phyloP scores from a whole-genome alignment of 2,113 vertebrate genomes.

The Antechinus stuartii region DNA sequence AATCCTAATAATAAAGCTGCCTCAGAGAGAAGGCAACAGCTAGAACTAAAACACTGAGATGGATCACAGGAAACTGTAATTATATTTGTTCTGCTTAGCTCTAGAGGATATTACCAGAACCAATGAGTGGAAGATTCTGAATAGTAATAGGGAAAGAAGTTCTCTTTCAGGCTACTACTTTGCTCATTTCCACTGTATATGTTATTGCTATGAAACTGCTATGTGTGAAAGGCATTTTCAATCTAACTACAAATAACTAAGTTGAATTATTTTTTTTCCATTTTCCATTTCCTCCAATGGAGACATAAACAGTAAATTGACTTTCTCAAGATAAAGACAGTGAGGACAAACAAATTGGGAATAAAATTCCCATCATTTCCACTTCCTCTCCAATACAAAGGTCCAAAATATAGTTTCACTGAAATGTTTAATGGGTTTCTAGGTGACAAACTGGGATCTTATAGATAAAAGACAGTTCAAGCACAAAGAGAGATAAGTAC shows the following conservation, averaged over 20 bases:
- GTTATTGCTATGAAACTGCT: neutral
- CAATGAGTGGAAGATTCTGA: neutral
- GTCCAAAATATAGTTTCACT: conserved; percentile 15
- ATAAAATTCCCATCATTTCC: neutral
- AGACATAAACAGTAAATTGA: conserved; percentile 45
- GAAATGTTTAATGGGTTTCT: conserved; percentile 45
- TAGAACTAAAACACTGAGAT: neutral
- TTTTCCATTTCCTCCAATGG: conserved; percentile 33
- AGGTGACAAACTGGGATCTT: conserved; percentile 44
- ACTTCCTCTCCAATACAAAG: neutral
- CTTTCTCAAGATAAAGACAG: conserved; percentile 24
- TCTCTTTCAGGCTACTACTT: neutral
- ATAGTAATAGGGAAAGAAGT: neutral
- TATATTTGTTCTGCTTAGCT: neutral
- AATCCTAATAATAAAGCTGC: neutral
- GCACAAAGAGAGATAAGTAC: conserved; percentile 11
- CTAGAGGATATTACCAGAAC: neutral
- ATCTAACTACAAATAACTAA: conserved; percentile 27
- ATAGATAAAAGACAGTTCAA: conserved; percentile 25
- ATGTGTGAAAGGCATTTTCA: conserved; percentile 16
- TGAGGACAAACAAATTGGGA: neutral
- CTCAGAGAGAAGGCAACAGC: neutral
- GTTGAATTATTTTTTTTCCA: conserved; percentile 19
- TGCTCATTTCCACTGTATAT: neutral
- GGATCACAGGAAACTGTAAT: neutral